Evolutionary conservation across 2,888 invertebrate species (phyloP).

Genomic region (Conistra vaccinii): DNA sequence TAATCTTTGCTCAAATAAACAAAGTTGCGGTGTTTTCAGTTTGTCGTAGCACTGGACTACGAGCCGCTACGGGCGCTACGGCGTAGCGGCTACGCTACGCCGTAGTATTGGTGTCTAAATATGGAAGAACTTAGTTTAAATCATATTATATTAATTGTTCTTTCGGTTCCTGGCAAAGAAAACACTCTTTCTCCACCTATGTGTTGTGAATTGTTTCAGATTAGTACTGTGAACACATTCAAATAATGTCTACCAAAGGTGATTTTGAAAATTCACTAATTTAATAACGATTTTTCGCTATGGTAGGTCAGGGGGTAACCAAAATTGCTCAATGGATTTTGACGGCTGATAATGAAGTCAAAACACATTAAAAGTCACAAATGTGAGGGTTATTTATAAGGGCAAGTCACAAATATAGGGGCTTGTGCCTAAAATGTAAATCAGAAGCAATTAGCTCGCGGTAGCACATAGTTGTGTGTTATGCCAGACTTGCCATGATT

Average conservation of each 20-base stretch:
- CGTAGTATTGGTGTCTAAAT: no score
- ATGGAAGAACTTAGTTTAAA: no score
- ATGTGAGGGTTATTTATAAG: conserved; percentile 26
- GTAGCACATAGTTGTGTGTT: conserved; percentile 47
- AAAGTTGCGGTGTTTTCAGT: not conserved
- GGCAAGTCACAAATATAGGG: conserved; percentile 35
- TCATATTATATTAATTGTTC: no score
- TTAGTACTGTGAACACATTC: no score
- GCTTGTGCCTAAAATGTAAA: conserved; percentile 52
- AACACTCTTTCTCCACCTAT: no score
- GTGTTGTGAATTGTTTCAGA: no score
- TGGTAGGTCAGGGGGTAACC: not conserved
- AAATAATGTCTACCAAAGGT: no score
- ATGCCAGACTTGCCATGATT: conserved; percentile 49
- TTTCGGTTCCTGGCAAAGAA: no score
- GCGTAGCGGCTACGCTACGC: conserved; percentile 18
- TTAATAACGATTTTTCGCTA: no score
- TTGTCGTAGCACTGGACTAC: conserved; percentile 11
- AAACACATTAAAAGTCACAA: conserved; percentile 36
- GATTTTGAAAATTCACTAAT: no score
- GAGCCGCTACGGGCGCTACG: conserved; percentile 32
- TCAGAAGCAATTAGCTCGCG: conserved; percentile 50
- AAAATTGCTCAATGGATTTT: not conserved
- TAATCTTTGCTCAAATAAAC: not conserved
- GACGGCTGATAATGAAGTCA: conserved; percentile 23